Conservation (phyloP, 2,888 invertebrate genomes). For the Cheilosia grossa region DNA sequence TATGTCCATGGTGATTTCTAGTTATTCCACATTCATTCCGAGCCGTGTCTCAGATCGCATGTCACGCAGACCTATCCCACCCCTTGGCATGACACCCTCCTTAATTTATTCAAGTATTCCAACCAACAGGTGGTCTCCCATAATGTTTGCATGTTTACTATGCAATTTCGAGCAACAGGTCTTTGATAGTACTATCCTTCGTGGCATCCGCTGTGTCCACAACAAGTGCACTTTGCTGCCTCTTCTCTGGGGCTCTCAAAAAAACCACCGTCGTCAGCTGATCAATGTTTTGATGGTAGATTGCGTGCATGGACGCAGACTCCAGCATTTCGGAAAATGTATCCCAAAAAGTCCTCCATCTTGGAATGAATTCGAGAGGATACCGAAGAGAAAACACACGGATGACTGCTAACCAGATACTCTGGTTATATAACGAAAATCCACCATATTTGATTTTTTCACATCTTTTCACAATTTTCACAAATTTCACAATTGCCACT, state of each 20-base stretch:
- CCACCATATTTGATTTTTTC: slow-evolving; percentile 69
- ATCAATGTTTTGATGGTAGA: slow-evolving; percentile 58
- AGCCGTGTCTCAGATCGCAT: slow-evolving; percentile 34
- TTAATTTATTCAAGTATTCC: slow-evolving; percentile 49
- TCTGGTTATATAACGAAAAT: slow-evolving; percentile 65
- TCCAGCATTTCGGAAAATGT: slow-evolving; percentile 57
- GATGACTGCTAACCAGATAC: slow-evolving; percentile 46
- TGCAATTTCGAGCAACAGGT: slow-evolving; percentile 11
- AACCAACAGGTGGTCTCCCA: slow-evolving; percentile 56
- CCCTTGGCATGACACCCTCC: slow-evolving; percentile 7
- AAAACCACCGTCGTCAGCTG: slow-evolving; percentile 59
- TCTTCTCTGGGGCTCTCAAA: background rate
- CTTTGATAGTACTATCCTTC: slow-evolving; percentile 36
- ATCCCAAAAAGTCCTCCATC: slow-evolving; percentile 71
- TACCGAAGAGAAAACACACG: slow-evolving; percentile 53
- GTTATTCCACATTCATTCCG: slow-evolving; percentile 20
- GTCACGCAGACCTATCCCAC: slow-evolving; percentile 46
- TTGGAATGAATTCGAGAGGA: slow-evolving; percentile 67
- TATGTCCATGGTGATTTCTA: slow-evolving; percentile 51
- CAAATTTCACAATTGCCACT: background rate
- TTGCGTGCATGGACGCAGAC: slow-evolving; percentile 66
- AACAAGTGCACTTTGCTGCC: slow-evolving; percentile 26
- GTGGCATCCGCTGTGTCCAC: slow-evolving; percentile 29
- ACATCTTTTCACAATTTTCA: slow-evolving; percentile 40
- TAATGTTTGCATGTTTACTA: slow-evolving; percentile 21